phyloP scores from a whole-genome alignment of 1,140 invertebrate species.

The Protaetia brevitarsis region DNA sequence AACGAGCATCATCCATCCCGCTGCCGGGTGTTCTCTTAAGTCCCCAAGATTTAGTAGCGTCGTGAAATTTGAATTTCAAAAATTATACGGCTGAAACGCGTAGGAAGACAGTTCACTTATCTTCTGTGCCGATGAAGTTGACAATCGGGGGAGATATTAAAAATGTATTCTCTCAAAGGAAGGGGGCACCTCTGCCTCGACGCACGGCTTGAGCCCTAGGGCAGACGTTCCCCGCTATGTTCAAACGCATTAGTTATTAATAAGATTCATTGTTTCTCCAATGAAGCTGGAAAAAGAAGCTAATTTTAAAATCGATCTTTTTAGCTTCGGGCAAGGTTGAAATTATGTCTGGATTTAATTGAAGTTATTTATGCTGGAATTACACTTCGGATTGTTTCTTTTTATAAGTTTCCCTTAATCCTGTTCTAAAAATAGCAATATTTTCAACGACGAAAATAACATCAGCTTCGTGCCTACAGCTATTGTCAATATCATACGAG shows the following conservation, averaged over 20 bases:
- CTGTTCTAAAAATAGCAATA: too few species aligned
- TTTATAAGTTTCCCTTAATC: too few species aligned
- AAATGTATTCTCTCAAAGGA: background rate
- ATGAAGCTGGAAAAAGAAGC: background rate
- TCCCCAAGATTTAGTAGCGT: background rate
- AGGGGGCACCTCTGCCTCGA: too few species aligned
- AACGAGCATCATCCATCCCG: background rate
- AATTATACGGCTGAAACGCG: background rate
- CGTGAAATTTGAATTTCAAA: constrained; percentile 4
- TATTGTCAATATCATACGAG: too few species aligned
- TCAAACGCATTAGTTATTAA: constrained; percentile 3
- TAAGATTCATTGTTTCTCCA: constrained; percentile 8
- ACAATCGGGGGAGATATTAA: constrained; percentile 11
- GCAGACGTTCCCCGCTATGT: background rate
- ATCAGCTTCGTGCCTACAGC: too few species aligned
- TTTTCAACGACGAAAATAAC: too few species aligned
- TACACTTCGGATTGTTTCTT: too few species aligned
- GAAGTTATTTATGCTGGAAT: background rate
- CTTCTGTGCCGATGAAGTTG: constrained; percentile 13
- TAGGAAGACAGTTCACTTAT: background rate
- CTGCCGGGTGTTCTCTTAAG: background rate
- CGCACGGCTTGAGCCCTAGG: background rate
- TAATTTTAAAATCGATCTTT: constrained; percentile 3
- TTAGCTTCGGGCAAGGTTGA: background rate
- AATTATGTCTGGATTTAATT: background rate